Evolutionary conservation across 2,888 invertebrate genomes (phyloP).

Genomic region (Ochropacha duplaris): DNA sequence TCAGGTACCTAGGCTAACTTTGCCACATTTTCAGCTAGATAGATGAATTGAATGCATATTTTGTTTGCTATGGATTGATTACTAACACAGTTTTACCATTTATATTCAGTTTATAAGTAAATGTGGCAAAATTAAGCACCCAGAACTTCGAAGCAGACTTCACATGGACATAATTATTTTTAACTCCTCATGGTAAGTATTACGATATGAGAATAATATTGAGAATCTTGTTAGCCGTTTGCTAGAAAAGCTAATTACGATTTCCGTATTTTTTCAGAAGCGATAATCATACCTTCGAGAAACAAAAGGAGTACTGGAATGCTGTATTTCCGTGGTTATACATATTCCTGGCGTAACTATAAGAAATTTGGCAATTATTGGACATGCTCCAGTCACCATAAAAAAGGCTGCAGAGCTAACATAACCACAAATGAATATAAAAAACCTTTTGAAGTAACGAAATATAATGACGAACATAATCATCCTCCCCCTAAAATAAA

Average conservation of each 20-base stretch:
- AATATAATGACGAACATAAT: slow-evolving; percentile 42
- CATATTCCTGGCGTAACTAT: slow-evolving; percentile 57
- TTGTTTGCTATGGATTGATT: too few species aligned
- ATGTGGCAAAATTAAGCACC: too few species aligned
- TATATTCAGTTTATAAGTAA: too few species aligned
- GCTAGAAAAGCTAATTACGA: slow-evolving; percentile 1
- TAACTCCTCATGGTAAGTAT: neutral
- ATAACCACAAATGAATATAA: slow-evolving; percentile 47
- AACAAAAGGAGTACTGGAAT: slow-evolving; percentile 46
- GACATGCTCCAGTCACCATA: slow-evolving; percentile 68
- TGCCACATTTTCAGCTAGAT: too few species aligned
- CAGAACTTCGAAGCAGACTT: neutral
- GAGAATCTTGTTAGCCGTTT: neutral
- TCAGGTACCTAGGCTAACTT: too few species aligned
- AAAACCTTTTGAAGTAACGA: slow-evolving; percentile 41
- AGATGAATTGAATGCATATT: too few species aligned
- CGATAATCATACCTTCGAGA: slow-evolving; percentile 55
- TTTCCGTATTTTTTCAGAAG: slow-evolving; percentile 45
- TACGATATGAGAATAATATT: neutral
- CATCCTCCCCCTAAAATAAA: slow-evolving; percentile 47
- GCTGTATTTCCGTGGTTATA: slow-evolving; percentile 54
- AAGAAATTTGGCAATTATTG: slow-evolving; percentile 56
- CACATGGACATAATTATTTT: neutral
- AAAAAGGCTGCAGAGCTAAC: slow-evolving; percentile 63
- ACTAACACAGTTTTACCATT: too few species aligned